A percentile compares a stretch with the other conserved stretches of the same genome.
phyloP scores from a whole-genome alignment of 1,140 invertebrate species.

The Nephila pilipes region DNA sequence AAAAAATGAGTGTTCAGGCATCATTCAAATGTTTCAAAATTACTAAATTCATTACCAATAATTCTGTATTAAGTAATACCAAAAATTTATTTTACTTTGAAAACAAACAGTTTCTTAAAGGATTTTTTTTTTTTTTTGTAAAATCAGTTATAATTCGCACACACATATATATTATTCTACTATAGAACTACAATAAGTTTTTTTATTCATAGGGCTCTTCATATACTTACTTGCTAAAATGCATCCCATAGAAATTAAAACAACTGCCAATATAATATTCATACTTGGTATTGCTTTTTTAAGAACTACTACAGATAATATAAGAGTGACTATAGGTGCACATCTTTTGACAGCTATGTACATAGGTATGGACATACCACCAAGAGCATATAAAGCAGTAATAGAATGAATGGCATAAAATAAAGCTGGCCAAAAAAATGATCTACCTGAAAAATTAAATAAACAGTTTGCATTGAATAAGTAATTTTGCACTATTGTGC shows the following conservation, averaged over 20 bases:
- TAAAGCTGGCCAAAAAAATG: constrained; percentile 81
- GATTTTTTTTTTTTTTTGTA: too few relatives aligned
- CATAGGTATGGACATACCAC: constrained; percentile 84
- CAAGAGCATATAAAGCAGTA: constrained; percentile 82
- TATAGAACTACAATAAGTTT: too few relatives aligned
- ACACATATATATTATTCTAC: too few relatives aligned
- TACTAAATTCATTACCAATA: too few relatives aligned
- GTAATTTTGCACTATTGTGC: too few relatives aligned
- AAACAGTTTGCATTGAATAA: not conserved
- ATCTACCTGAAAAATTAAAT: constrained; percentile 76
- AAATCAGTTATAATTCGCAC: too few relatives aligned
- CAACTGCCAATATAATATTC: constrained; percentile 80
- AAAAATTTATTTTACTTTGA: too few relatives aligned
- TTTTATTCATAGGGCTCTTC: too few relatives aligned
- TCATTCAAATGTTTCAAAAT: too few relatives aligned
- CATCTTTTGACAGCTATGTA: constrained; percentile 84
- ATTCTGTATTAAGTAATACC: too few relatives aligned
- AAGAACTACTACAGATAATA: constrained; percentile 81
- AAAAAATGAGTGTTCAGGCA: too few relatives aligned
- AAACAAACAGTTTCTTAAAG: too few relatives aligned
- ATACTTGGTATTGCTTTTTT: constrained; percentile 81
- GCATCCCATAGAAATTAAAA: constrained; percentile 82
- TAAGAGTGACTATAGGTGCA: constrained; percentile 82
- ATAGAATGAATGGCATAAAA: constrained; percentile 83
- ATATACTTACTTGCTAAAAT: constrained; percentile 82